These are phyloP conservation scores for Syrmaticus mikado DNA, from an alignment of 2,113 vertebrate species.

Conservation along the genomic window DNA sequence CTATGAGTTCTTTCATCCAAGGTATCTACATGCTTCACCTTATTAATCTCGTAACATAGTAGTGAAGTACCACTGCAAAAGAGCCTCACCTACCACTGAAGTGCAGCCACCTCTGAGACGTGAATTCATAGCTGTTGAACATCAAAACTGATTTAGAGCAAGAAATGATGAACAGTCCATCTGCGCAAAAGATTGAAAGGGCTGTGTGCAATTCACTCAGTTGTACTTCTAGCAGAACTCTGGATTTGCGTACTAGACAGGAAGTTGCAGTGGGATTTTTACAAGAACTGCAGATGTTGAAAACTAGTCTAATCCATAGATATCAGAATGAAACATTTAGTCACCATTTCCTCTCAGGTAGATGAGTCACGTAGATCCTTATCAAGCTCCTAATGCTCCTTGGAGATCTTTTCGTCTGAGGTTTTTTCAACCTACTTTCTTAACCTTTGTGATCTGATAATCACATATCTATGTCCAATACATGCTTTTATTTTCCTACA, in stretches of 20 bases:
- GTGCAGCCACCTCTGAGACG: not conserved
- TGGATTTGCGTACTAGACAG: not conserved
- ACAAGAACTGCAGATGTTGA: not conserved
- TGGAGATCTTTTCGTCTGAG: not conserved
- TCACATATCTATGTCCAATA: constrained; percentile 11
- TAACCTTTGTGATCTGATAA: not conserved
- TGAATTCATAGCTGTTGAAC: constrained; percentile 7
- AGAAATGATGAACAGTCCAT: constrained; percentile 7
- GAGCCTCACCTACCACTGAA: not conserved
- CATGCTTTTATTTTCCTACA: not conserved
- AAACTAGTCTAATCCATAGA: not conserved
- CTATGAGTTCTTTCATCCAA: constrained; percentile 13
- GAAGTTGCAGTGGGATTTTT: not conserved
- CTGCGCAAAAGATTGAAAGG: not conserved
- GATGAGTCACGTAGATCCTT: not conserved
- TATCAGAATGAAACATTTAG: not conserved
- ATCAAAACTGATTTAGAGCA: constrained; percentile 8
- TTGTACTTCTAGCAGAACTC: not conserved
- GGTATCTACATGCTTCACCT: not conserved
- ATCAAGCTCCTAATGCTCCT: not conserved
- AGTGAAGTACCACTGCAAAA: not conserved
- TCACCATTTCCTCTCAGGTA: not conserved
- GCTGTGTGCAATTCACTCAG: not conserved
- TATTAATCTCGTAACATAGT: not conserved
- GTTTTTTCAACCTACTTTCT: not conserved